Evolutionary conservation across 2,888 invertebrate species (phyloP), one percentile per base, ranked within the genome.

Genomic region (Frankliniella intonsa): DNA sequence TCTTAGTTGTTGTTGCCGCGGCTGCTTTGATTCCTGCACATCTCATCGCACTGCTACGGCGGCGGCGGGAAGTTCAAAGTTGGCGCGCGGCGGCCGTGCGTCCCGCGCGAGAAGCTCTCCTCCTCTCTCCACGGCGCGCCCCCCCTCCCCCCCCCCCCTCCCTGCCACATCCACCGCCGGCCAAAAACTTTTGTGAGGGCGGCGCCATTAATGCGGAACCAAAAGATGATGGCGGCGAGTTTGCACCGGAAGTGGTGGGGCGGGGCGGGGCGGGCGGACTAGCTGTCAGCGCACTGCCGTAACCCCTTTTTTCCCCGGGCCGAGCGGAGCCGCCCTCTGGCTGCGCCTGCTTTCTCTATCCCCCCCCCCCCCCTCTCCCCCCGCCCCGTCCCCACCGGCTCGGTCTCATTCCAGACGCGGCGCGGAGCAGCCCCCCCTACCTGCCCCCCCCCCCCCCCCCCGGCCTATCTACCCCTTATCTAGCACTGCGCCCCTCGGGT

Each of bases 221-320:
- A 62, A 62, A 62, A 62, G 62, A 62, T 62, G 62, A 62, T n/a
- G 62, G 62, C 62, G 62, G 62, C 62, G 62, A 62, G 62, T 62
- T 62, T 62, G n/a, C 62, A 62, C 62, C 62, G 62, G 62, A 62
- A 62, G 62, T 38, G 38, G 38, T 38, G 38, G 38, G 38, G 2
- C 38, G 38, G 38, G 38, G 38, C 55, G 55, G 3, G 55, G 55
- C 12, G 55, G 62, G 62, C 62, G 62, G 62, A 11, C 14, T 38
- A 38, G 62, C 62, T 62, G 62, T 62, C 62, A 17, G 62, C 62
- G 62, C 62, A 62, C 17, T 62, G 17, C 38, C 38, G 38, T 38
- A 38, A 38, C 38, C 38, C 38, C 5, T 38, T 5, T 38, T 5
- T 38, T 38, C 38, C 38, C 38, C n/a, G n/a, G n/a, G n/a, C n/a